Base-by-base conservation (phyloP, 2,797 vertebrate species). In the Philypnodon macrostomus region DNA sequence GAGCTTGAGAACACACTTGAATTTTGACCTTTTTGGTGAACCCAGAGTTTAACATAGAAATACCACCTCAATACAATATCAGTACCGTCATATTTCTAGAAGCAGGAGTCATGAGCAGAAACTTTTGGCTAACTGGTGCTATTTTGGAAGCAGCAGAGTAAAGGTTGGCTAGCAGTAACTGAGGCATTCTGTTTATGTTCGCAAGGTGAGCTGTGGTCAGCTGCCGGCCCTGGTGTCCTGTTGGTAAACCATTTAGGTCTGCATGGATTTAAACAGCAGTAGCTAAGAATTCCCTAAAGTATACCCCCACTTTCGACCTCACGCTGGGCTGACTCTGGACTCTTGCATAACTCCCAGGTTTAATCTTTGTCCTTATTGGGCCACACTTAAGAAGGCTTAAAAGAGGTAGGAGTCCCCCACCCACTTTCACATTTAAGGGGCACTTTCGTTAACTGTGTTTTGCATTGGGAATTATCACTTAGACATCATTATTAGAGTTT, bases 361-460 rank as follows among this genome's bases (percentile, higher is more conserved):
- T 75, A 79, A 75, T 73, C 60, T 81, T 81, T 72, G 68, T 67
- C 66, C 74, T 61, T 52, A 59, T 69, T 49, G 38, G 37, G 48
- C 48, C 35, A 71, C 58, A 54, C 66, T 74, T 73, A 67, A 73
- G n/a, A 81, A 14, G 15, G 69, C 56, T 80, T 75, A 77, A 15
- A 47, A 30, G 53, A 53, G 58, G 33, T 26, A 58, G 32, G 38
- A 64, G 33, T 37, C 14, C 44, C 30, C 8, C 5, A 2, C 5
- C 13, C 39, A 41, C 24, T 41, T 41, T 26, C 13, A 33, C 21
- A 23, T n/a, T n/a, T n/a, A n/a, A n/a, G n/a, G n/a, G n/a, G n/a
- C n/a, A n/a, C n/a, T n/a, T n/a, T n/a, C n/a, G n/a, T n/a, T n/a
- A n/a, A n/a, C n/a, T n/a, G n/a, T n/a, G n/a, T n/a, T n/a, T n/a